A percentile compares a stretch with the other conserved stretches of the same genome.
phyloP scores from a whole-genome alignment of 2,113 vertebrate species.

The Microcebus jonahi region DNA sequence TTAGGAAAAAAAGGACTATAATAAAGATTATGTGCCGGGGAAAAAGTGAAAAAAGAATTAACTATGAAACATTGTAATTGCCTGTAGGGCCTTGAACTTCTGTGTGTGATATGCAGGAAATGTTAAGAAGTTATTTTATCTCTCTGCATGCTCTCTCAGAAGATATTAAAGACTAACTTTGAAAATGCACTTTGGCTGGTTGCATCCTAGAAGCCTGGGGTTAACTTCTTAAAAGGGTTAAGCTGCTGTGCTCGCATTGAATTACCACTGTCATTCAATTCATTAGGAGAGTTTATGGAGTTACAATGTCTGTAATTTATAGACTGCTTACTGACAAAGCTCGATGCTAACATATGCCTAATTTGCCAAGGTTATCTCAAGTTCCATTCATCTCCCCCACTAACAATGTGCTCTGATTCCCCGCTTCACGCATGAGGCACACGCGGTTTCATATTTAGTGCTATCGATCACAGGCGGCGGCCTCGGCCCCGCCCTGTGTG shows the following conservation, averaged over 20 bases:
- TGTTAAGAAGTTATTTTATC: neutral
- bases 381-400: constrained; percentile 87
- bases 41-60: constrained; percentile 44
- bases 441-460: constrained; percentile 88
- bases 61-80: constrained; percentile 41
- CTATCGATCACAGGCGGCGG: constrained; percentile 91
- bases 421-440: constrained; percentile 84
- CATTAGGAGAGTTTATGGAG: constrained; percentile 88
- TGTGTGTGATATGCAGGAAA: constrained; percentile 26
- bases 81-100: neutral
- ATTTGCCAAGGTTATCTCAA: constrained; percentile 89
- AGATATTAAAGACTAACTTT: constrained; percentile 50
- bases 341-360: constrained; percentile 88
- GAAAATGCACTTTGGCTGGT: constrained; percentile 73
- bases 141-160: neutral
- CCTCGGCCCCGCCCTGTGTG: constrained; percentile 83
- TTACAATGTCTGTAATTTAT: constrained; percentile 89
- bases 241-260: constrained; percentile 81
- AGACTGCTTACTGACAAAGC: constrained; percentile 87
- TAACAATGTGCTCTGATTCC: constrained; percentile 86
- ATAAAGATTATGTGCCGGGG: neutral
- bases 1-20: constrained; percentile 58
- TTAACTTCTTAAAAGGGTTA: constrained; percentile 83
- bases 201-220: constrained; percentile 72
- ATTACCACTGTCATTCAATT: constrained; percentile 85